Evolutionary conservation across 2,888 invertebrate genomes (phyloP), one percentile per base, ranked within the genome.

Genomic region (Yponomeuta sedellus): DNA sequence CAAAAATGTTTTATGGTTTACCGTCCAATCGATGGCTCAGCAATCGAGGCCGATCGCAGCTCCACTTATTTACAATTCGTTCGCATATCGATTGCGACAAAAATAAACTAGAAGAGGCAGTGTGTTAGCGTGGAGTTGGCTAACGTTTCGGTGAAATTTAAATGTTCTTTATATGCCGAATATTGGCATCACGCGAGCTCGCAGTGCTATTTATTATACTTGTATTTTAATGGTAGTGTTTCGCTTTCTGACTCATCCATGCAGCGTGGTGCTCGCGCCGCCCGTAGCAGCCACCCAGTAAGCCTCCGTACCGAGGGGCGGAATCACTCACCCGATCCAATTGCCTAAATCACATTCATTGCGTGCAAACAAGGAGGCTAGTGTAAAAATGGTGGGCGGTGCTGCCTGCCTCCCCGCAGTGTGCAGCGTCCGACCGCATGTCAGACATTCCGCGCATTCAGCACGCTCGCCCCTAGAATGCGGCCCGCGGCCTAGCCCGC

Each of bases 41-140:
- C 75, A 80, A 83, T 79, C 74, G 79, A 84, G 83, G 83, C 80
- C 83, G 81, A 83, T 82, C 81, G 81, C 70, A 71, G 74, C 80
- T 77, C 79, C 74, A 76, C 81, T 84, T 80, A 81, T 80, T 84
- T 82, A 83, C 80, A 80, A 79, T 83, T 80, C 82, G 77, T 78
- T 78, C 82, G 81, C 77, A 81, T 86, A 88, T 88, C 85, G 88
- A 88, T 87, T 86, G 79, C 82, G 80, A 85, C 85, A 75, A 73
- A 88, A 87, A 87, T 86, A 87, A 86, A 87, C 88, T 86, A 81
- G 88, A 89, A 88, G 87, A 89, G 89, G 88, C 86, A 82, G 87
- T 87, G 80, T 88, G 85, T 80, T 79, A 79, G 80, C 81, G 82
- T 82, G 86, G 85, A 87, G 86, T 87, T 82, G 83, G 85, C 86